Percentiles rank a stretch among this genome's conserved stretches.
Conservation (phyloP, 1,140 invertebrate genomes). For the Proctacanthus coquilletti region DNA sequence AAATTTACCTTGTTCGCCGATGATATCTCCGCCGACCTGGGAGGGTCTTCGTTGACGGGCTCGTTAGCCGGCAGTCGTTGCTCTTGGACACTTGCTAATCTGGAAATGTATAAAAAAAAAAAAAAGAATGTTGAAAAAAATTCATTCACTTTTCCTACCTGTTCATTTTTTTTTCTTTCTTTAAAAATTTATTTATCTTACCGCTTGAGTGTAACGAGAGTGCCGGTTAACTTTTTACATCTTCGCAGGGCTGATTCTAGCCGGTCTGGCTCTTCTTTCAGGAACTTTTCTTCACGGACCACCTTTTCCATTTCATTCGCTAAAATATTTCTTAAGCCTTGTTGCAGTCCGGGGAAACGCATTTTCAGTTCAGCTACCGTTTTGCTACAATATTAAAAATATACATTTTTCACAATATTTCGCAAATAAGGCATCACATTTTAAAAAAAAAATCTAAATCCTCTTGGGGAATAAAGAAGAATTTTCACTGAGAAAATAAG, state of each 20-base stretch:
- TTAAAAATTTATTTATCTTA: constrained; percentile 29
- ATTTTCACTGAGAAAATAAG: no score
- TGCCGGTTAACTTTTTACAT: constrained; percentile 93
- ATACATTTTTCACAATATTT: not conserved
- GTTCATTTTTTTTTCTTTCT: not conserved
- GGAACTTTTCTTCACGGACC: constrained; percentile 85
- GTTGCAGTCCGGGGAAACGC: constrained; percentile 75
- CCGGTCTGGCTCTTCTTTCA: constrained; percentile 88
- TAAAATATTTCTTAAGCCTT: constrained; percentile 74
- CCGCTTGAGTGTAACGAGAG: constrained; percentile 92
- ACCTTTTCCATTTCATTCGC: constrained; percentile 89
- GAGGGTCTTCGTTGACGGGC: constrained; percentile 46
- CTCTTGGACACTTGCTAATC: constrained; percentile 88
- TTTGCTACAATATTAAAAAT: constrained; percentile 44
- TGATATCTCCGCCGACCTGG: constrained; percentile 44
- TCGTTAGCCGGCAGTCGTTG: constrained; percentile 60
- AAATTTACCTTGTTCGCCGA: constrained; percentile 47
- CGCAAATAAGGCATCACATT: no score
- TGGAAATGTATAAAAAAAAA: constrained; percentile 28
- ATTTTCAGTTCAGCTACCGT: constrained; percentile 89
- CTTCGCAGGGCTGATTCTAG: constrained; percentile 77
- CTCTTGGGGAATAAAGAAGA: no score
- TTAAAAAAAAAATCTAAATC: no score
- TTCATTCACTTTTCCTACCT: not conserved
- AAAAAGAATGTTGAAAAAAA: not conserved